Evolutionary conservation across 2,888 invertebrate genomes (phyloP).

Genomic region (Ophraella communa): DNA sequence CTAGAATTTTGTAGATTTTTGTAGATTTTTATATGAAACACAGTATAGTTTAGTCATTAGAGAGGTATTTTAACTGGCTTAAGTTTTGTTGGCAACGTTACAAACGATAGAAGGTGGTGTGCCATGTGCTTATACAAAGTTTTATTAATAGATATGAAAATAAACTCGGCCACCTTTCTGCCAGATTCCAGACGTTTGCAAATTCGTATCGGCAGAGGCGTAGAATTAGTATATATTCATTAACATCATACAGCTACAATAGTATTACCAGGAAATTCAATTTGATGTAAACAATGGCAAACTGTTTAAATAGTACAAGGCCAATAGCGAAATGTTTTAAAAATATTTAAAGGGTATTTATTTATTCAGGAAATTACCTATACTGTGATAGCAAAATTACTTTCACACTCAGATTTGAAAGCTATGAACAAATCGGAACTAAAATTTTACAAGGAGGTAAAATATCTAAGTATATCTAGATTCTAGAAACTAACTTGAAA

Average conservation of each 20-base stretch:
- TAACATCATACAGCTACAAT: not conserved
- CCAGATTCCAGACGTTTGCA: conserved; percentile 47
- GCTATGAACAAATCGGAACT: no score
- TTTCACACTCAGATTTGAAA: no score
- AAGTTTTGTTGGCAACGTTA: conserved; percentile 44
- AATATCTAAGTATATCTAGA: no score
- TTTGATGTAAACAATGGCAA: not conserved
- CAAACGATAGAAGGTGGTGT: conserved; percentile 38
- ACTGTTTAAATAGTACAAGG: not conserved
- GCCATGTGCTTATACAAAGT: conserved; percentile 47
- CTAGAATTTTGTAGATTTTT: no score
- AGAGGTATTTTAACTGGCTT: conserved; percentile 34
- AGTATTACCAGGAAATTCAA: not conserved
- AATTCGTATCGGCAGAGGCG: conserved; percentile 25
- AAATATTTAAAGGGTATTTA: not conserved
- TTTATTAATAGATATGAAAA: conserved; percentile 55
- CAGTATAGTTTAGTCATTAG: conserved; percentile 35
- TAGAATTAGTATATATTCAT: conserved; percentile 8
- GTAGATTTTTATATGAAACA: conserved; percentile 14
- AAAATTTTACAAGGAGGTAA: no score
- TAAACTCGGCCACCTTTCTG: conserved; percentile 51
- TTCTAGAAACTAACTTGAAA: no score
- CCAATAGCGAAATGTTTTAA: not conserved
- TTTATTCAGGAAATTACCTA: no score
- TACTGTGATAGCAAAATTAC: no score